Evolutionary conservation across 2,888 invertebrate species (phyloP).

Genomic region (Chrysotoxum bicinctum): DNA sequence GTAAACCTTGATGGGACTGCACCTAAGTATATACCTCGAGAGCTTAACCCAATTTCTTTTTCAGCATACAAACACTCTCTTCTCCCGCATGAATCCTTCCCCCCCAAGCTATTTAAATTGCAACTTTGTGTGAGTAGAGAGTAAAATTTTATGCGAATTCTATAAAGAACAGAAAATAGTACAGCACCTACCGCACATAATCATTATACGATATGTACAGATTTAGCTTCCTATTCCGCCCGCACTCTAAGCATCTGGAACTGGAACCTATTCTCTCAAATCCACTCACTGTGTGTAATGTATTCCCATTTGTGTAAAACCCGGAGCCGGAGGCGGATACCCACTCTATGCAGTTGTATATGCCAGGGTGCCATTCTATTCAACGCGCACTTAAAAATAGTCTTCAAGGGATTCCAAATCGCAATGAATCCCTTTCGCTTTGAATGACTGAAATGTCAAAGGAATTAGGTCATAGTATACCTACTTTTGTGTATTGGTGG

Average conservation of each 20-base stretch:
- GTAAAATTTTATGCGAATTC: slow-evolving; percentile 26
- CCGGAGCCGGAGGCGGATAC: slow-evolving; percentile 32
- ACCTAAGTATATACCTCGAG: slow-evolving; percentile 4
- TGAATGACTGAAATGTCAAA: slow-evolving; percentile 56
- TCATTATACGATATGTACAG: slow-evolving; percentile 10
- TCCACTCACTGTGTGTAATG: slow-evolving; percentile 27
- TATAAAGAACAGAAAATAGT: slow-evolving; percentile 21
- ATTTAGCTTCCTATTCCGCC: neutral
- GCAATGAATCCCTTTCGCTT: slow-evolving; percentile 33
- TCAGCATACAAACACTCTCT: neutral
- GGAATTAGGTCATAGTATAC: slow-evolving; percentile 54
- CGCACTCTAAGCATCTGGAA: neutral
- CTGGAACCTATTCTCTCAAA: slow-evolving; percentile 6
- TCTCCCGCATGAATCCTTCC: slow-evolving; percentile 9
- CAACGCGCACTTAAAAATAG: slow-evolving; percentile 41
- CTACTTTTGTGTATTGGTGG: neutral
- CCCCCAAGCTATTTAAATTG: slow-evolving; percentile 29
- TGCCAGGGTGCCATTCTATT: slow-evolving; percentile 36
- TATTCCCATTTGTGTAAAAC: slow-evolving; percentile 41
- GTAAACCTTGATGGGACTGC: slow-evolving; percentile 14
- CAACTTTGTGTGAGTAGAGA: neutral
- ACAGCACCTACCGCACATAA: slow-evolving; percentile 3
- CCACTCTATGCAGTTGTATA: neutral
- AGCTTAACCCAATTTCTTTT: slow-evolving; percentile 40
- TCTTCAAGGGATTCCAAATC: slow-evolving; percentile 32